phyloP scores from a whole-genome alignment of 2,113 vertebrate species.

The Corythornis vintsioides region DNA sequence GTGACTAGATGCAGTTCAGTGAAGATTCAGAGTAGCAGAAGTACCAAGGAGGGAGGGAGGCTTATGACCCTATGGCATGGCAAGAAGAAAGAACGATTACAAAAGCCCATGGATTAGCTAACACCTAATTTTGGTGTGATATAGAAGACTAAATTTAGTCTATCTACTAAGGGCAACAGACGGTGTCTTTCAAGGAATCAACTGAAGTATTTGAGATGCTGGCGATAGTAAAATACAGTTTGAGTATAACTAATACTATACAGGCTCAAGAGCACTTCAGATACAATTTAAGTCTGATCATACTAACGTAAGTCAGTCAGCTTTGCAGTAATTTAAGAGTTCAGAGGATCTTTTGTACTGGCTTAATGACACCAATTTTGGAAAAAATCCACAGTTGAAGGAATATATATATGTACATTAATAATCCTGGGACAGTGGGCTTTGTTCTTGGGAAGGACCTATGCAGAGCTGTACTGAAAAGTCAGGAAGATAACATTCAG shows the following conservation, averaged over 20 bases:
- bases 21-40: background rate
- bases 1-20: background rate
- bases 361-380: background rate
- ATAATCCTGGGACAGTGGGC: background rate
- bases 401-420: background rate
- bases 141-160: background rate
- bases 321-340: background rate
- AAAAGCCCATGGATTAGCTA: background rate
- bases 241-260: background rate
- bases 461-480: background rate
- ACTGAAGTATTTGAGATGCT: background rate
- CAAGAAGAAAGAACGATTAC: background rate
- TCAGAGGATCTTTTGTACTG: background rate
- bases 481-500: background rate
- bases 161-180: background rate
- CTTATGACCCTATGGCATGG: background rate
- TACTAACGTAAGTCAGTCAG: background rate
- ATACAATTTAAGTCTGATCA: background rate
- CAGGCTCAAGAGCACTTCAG: background rate
- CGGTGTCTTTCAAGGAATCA: background rate
- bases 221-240: background rate
- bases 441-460: background rate
- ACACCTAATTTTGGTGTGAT: background rate
- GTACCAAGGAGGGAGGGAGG: background rate
- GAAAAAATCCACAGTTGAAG: background rate